Evolutionary conservation across 1,140 invertebrate species (phyloP).

Genomic region (Philotrypesis tridentata): DNA sequence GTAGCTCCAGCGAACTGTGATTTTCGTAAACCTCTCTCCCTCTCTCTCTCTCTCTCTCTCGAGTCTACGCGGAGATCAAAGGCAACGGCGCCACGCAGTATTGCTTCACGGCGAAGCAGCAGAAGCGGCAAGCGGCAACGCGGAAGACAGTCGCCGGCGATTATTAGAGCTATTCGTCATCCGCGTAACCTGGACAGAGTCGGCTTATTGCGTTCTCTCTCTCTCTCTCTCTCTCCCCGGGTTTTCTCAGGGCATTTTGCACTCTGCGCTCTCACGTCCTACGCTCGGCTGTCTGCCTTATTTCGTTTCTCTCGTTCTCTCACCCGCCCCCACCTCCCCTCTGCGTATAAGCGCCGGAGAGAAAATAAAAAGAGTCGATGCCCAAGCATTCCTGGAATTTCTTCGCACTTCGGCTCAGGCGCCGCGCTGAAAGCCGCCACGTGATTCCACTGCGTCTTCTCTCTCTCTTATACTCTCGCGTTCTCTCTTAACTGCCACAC

Average conservation of each 20-base stretch:
- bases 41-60: background rate
- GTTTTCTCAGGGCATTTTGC: background rate
- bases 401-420: background rate
- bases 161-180: conserved; percentile 57
- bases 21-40: conserved; percentile 6
- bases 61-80: conserved; percentile 13
- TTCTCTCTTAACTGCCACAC: background rate
- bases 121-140: background rate
- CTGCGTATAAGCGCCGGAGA: background rate
- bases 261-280: background rate
- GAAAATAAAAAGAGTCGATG: background rate
- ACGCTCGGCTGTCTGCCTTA: background rate
- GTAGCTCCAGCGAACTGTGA: conserved; percentile 1
- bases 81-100: background rate
- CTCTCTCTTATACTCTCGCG: no score
- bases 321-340: no score
- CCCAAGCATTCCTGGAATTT: conserved; percentile 9
- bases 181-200: conserved; percentile 11
- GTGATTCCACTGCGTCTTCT: background rate
- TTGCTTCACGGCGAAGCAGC: background rate
- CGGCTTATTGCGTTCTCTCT: conserved; percentile 43
- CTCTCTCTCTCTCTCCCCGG: no score
- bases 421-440: background rate
- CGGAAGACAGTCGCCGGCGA: conserved; percentile 31
- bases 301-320: background rate